phyloP scores from a whole-genome alignment of 2,797 vertebrate genomes.

The Dermochelys coriacea region DNA sequence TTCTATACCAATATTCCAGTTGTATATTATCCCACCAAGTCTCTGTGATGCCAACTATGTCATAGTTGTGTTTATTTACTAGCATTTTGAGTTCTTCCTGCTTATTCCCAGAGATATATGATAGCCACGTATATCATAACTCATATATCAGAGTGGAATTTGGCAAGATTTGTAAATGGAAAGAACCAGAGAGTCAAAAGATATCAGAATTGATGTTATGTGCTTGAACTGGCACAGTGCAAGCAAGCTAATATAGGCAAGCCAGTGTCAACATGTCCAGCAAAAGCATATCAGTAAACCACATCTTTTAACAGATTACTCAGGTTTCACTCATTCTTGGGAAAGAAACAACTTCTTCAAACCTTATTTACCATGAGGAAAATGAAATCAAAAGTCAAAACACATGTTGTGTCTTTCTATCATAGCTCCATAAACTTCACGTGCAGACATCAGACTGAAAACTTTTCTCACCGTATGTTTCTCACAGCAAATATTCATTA shows the following conservation, averaged over 20 bases:
- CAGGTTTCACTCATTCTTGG: slow-evolving; percentile 2
- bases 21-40: too few species aligned
- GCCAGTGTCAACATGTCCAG: neutral
- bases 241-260: slow-evolving; percentile 17
- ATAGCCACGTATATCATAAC: neutral
- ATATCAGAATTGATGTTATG: neutral
- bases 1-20: too few species aligned
- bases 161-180: neutral
- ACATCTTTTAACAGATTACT: neutral
- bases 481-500: neutral
- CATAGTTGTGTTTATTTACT: too few species aligned
- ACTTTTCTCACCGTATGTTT: neutral
- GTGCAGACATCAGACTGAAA: neutral
- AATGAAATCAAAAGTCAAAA: neutral
- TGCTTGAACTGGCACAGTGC: neutral
- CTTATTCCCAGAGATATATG: too few species aligned
- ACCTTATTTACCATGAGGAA: neutral
- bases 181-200: neutral
- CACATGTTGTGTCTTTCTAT: neutral
- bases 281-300: neutral
- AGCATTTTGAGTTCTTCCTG: too few species aligned
- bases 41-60: too few species aligned
- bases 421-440: neutral
- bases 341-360: neutral
- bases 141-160: neutral